Percentiles rank a stretch among this genome's conserved stretches.
These are phyloP conservation scores for Venturia canescens DNA, from an alignment of 1,140 invertebrate species.

Conservation along the genomic window DNA sequence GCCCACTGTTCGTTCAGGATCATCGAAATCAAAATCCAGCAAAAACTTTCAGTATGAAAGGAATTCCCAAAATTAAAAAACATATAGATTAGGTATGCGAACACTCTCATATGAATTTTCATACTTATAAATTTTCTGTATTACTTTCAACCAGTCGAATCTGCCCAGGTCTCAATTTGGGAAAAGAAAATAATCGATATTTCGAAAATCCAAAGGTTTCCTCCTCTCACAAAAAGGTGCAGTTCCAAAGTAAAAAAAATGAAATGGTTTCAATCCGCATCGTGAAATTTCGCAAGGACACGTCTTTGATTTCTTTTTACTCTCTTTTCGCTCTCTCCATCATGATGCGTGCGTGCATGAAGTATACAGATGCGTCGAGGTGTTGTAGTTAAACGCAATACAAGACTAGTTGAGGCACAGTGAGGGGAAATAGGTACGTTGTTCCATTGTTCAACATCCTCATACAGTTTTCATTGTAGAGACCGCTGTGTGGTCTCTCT, in stretches of 20 bases:
- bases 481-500: slow-evolving; percentile 7
- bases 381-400: neutral
- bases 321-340: neutral
- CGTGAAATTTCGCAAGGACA: too few relatives aligned
- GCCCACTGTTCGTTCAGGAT: neutral
- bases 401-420: neutral
- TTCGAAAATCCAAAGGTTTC: too few relatives aligned
- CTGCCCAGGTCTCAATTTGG: too few relatives aligned
- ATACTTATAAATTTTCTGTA: too few relatives aligned
- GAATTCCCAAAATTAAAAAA: neutral
- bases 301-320: neutral
- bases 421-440: neutral
- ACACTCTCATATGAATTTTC: too few relatives aligned
- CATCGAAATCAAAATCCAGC: neutral
- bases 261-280: too few relatives aligned
- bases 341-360: neutral
- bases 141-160: too few relatives aligned
- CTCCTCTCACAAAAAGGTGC: too few relatives aligned
- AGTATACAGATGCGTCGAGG: neutral
- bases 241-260: too few relatives aligned
- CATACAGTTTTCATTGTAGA: neutral
- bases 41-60: neutral
- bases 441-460: neutral
- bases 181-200: too few relatives aligned
- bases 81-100: too few relatives aligned